These are phyloP conservation scores for Phrixothrix hirtus DNA, from an alignment of 2,888 invertebrate species.

Conservation along the genomic window DNA sequence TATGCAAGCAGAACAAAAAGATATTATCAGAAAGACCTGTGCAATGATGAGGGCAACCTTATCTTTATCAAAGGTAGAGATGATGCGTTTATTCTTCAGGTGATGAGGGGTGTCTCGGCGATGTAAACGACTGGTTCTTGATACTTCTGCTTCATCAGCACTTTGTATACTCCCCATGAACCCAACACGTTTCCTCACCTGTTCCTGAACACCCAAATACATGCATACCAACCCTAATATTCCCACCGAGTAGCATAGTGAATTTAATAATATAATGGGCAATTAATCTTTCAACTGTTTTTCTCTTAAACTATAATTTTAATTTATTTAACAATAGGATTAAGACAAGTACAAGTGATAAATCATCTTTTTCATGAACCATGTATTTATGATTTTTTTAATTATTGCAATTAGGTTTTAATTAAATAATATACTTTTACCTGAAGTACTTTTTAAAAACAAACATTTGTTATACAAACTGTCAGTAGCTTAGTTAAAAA, in stretches of 20 bases:
- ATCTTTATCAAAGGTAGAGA: conserved; percentile 67
- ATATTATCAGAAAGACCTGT: conserved; percentile 58
- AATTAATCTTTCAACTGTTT: neutral
- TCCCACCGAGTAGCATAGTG: conserved; percentile 12
- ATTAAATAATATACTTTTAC: too few species aligned
- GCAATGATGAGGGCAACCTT: conserved; percentile 74
- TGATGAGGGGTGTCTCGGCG: conserved; percentile 98
- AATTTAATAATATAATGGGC: neutral
- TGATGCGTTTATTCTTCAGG: conserved; percentile 95
- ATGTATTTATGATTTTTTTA: too few species aligned
- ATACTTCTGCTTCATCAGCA: conserved; percentile 57
- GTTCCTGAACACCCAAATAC: conserved; percentile 51
- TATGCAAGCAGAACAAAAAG: conserved; percentile 22
- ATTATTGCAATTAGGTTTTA: too few species aligned
- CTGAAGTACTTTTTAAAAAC: too few species aligned
- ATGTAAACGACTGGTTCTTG: conserved; percentile 72
- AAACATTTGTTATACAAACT: too few species aligned
- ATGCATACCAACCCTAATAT: conserved; percentile 24
- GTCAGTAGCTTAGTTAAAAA: too few species aligned
- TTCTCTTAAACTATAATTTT: neutral
- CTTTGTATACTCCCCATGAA: conserved; percentile 60
- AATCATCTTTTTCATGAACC: too few species aligned
- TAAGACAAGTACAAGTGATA: too few species aligned
- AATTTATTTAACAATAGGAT: too few species aligned
- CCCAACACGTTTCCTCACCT: conserved; percentile 66